phyloP scores from a whole-genome alignment of 2,888 invertebrate genomes.

The Drosophila testacea region DNA sequence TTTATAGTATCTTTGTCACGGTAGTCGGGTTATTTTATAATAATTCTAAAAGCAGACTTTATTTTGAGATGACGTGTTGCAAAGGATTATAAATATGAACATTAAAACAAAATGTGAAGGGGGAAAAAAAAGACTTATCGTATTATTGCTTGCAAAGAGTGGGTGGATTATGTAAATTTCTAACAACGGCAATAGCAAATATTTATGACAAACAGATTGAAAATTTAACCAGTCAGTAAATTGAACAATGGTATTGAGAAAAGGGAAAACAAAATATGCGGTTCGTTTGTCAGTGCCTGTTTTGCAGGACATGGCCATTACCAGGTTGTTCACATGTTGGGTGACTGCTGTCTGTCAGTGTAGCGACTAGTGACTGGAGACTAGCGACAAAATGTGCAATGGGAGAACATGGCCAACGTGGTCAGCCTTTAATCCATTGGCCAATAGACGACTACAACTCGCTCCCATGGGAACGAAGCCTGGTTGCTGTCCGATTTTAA shows the following conservation, averaged over 20 bases:
- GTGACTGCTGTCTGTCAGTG: constrained; percentile 20
- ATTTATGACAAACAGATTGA: not conserved
- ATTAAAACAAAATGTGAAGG: too few relatives aligned
- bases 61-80: too few relatives aligned
- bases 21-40: too few relatives aligned
- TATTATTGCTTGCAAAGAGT: not conserved
- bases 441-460: constrained; percentile 59
- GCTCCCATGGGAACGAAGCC: constrained; percentile 29
- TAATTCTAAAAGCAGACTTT: too few relatives aligned
- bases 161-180: not conserved
- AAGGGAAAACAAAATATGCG: not conserved
- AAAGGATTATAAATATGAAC: too few relatives aligned
- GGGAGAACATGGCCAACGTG: constrained; percentile 50
- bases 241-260: not conserved
- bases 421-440: constrained; percentile 72
- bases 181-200: not conserved
- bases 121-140: too few relatives aligned
- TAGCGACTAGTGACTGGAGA: constrained; percentile 10
- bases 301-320: constrained; percentile 59
- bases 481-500: constrained; percentile 60
- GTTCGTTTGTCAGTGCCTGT: constrained; percentile 44
- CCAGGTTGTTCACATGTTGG: constrained; percentile 55
- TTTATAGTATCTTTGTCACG: too few relatives aligned
- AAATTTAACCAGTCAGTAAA: not conserved
- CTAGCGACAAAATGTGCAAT: not conserved